Evolutionary conservation across 2,113 vertebrate species (phyloP).

Genomic region (Camelus dromedarius): DNA sequence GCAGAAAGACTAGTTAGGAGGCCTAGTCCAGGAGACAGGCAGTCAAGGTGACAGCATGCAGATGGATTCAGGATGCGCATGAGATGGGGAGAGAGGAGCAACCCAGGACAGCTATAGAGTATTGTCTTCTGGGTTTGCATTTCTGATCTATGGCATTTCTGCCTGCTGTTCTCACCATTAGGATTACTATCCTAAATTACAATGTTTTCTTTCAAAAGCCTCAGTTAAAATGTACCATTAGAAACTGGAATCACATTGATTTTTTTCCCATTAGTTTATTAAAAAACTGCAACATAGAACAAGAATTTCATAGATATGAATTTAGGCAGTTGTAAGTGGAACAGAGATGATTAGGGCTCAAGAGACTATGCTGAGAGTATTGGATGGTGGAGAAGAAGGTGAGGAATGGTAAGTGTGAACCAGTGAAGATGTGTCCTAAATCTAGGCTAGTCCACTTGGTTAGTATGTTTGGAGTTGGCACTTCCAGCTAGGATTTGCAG

Average conservation of each 20-base stretch:
- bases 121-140: neutral
- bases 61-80: neutral
- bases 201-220: neutral
- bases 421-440: neutral
- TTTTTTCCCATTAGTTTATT: neutral
- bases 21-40: neutral
- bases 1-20: neutral
- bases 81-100: neutral
- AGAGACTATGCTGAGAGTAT: rapidly evolving
- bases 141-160: neutral
- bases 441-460: no score
- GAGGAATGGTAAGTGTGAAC: neutral
- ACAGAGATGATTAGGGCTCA: neutral
- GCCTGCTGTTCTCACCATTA: neutral
- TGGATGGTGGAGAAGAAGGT: neutral
- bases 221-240: neutral
- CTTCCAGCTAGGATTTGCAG: neutral
- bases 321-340: neutral
- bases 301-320: neutral
- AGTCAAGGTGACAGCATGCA: neutral
- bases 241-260: neutral
- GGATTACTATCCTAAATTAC: neutral
- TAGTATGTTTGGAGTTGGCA: neutral
- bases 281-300: neutral
- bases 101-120: neutral